Evolutionary conservation across 2,797 vertebrate genomes (phyloP).

Genomic region (Rachycentron canadum): DNA sequence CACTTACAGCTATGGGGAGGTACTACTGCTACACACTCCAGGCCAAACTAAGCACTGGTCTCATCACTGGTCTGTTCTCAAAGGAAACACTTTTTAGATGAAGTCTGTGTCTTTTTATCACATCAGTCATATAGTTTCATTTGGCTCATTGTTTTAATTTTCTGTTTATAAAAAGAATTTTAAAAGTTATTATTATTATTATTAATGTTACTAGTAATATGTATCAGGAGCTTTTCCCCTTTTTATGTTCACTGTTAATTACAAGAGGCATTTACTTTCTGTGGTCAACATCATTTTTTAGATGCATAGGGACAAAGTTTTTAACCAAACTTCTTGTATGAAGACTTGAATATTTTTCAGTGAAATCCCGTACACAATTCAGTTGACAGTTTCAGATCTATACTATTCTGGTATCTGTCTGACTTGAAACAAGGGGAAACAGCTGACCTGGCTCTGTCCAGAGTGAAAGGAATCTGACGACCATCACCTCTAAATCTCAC

Average conservation of each 20-base stretch:
- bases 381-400: not conserved
- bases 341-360: no score
- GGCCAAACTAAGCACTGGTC: constrained; percentile 14
- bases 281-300: not conserved
- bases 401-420: no score
- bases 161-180: not conserved
- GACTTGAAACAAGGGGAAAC: not conserved
- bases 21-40: constrained; percentile 81
- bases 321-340: no score
- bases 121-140: not conserved
- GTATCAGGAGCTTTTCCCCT: not conserved
- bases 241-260: not conserved
- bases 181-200: no score
- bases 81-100: constrained; percentile 7
- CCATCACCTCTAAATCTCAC: no score
- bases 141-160: constrained; percentile 18
- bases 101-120: not conserved
- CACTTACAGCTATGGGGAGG: constrained; percentile 96
- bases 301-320: no score
- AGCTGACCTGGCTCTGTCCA: not conserved
- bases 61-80: constrained; percentile 10
- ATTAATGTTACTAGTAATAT: no score
- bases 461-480: no score
- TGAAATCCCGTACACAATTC: not conserved
- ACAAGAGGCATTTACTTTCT: not conserved